These are phyloP conservation scores for Trichoplusia ni DNA, from an alignment of 1,140 invertebrate genomes.

Conservation along the genomic window DNA sequence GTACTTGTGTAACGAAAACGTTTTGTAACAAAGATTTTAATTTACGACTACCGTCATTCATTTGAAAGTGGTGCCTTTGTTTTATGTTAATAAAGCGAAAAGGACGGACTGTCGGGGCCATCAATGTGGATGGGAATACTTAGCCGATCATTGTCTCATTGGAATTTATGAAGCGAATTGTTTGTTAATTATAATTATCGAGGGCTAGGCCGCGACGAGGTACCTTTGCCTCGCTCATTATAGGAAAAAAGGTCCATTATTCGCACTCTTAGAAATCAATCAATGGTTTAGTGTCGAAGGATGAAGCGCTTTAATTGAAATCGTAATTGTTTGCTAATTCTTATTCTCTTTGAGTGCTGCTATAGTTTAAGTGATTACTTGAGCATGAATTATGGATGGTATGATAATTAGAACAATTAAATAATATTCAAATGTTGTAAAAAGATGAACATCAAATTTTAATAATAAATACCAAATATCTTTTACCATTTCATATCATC, in stretches of 20 bases:
- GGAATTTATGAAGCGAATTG: constrained; percentile 12
- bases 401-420: background rate
- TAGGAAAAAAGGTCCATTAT: constrained; percentile 18
- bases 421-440: too few species aligned
- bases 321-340: background rate
- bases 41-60: constrained; percentile 8
- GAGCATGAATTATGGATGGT: too few species aligned
- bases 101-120: too few species aligned
- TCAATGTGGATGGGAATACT: too few species aligned
- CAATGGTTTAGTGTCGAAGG: constrained; percentile 5
- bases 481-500: too few species aligned
- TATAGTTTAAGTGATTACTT: too few species aligned
- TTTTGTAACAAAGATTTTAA: constrained; percentile 22
- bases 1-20: constrained; percentile 27
- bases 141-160: background rate
- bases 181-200: constrained; percentile 3
- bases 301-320: too few species aligned
- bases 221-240: constrained; percentile 12
- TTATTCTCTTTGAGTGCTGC: background rate
- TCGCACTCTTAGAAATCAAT: constrained; percentile 8
- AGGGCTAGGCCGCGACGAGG: constrained; percentile 3
- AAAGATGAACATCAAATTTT: too few species aligned
- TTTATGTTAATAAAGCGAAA: background rate
- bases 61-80: constrained; percentile 19
- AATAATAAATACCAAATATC: too few species aligned